These are phyloP conservation scores for Engystomops pustulosus DNA, from an alignment of 2,113 vertebrate species.

Conservation along the genomic window DNA sequence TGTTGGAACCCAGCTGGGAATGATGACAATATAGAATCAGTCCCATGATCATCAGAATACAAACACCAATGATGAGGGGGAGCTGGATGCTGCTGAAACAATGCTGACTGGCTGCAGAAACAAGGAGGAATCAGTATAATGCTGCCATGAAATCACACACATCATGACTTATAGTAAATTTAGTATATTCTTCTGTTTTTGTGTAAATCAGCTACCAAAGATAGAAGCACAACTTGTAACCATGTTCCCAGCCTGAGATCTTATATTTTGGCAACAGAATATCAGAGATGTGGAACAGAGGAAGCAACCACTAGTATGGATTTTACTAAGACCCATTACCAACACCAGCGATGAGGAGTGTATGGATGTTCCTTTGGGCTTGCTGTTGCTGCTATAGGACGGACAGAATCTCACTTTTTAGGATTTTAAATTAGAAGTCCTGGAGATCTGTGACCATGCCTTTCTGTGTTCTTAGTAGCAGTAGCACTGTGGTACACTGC, in stretches of 20 bases:
- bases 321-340: too few relatives aligned
- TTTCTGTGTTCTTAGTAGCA: too few relatives aligned
- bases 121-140: neutral
- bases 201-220: neutral
- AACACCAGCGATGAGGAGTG: too few relatives aligned
- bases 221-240: neutral
- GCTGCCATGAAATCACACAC: neutral
- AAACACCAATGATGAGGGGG: slow-evolving; percentile 68
- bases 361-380: too few relatives aligned
- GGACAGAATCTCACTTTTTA: too few relatives aligned
- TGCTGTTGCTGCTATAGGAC: too few relatives aligned
- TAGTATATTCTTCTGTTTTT: neutral
- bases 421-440: too few relatives aligned
- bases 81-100: neutral
- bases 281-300: neutral
- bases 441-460: too few relatives aligned
- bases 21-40: slow-evolving; percentile 81
- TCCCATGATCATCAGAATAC: slow-evolving; percentile 78
- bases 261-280: too few relatives aligned
- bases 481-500: too few relatives aligned
- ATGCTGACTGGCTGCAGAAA: neutral
- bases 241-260: too few relatives aligned
- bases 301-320: neutral
- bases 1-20: slow-evolving; percentile 69
- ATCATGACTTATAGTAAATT: neutral